Evolutionary conservation across 2,888 invertebrate species (phyloP).

Genomic region (Papilio demoleus): DNA sequence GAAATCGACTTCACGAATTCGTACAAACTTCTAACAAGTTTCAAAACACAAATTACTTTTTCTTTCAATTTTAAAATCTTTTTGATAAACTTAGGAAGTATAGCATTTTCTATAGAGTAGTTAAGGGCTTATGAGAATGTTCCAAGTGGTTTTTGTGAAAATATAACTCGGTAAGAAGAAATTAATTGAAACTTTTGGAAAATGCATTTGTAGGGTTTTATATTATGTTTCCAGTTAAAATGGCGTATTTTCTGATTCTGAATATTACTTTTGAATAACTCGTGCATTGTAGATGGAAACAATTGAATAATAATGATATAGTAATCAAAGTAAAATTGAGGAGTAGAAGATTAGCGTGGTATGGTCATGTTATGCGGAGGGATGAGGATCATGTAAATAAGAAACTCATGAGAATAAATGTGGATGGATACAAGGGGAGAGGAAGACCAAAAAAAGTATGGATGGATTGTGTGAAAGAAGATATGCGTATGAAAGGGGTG

Average conservation of each 20-base stretch:
- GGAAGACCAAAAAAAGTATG: no score
- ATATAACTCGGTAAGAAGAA: neutral
- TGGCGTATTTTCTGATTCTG: neutral
- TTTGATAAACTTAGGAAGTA: neutral
- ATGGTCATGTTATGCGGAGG: no score
- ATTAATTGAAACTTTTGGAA: neutral
- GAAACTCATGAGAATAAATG: no score
- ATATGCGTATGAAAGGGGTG: no score
- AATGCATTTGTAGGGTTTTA: neutral
- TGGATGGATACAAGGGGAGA: no score
- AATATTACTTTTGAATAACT: no score
- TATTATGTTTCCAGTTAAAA: neutral
- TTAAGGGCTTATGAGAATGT: neutral
- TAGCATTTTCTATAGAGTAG: neutral
- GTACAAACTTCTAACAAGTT: neutral
- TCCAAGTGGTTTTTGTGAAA: neutral
- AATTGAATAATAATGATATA: no score
- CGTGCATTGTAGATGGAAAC: no score
- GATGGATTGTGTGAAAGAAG: no score
- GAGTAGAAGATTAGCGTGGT: no score
- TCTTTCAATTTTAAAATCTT: neutral
- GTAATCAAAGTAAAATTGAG: no score
- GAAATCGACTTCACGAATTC: neutral
- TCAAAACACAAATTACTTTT: slow-evolving; percentile 12
- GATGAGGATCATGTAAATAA: no score